Percentiles rank a stretch among this genome's conserved stretches.
Conservation (phyloP, 2,888 invertebrate species). For the Syrphus vitripennis region DNA sequence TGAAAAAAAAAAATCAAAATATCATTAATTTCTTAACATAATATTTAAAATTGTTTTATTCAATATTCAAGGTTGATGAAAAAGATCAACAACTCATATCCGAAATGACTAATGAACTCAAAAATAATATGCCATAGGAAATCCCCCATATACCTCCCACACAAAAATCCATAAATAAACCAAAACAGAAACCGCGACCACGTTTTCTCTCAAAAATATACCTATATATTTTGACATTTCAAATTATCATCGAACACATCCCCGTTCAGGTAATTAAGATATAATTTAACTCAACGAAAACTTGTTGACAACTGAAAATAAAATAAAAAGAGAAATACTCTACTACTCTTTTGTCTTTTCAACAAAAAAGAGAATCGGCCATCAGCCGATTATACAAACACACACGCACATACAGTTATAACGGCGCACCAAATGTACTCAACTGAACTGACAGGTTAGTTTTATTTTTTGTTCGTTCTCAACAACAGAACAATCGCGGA, state of each 20-base stretch:
- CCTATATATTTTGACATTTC: background rate
- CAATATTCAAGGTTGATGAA: background rate
- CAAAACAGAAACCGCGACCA: background rate
- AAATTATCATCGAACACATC: background rate
- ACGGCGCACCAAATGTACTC: background rate
- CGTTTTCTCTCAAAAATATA: background rate
- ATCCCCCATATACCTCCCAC: background rate
- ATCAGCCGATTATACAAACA: background rate
- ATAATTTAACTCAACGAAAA: constrained; percentile 10
- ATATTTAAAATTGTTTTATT: background rate
- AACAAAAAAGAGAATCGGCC: background rate
- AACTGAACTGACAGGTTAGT: constrained; percentile 20
- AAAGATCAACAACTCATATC: background rate
- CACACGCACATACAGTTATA: background rate
- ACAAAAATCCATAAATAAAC: background rate
- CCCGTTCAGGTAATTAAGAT: constrained; percentile 12
- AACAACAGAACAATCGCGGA: background rate
- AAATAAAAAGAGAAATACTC: background rate
- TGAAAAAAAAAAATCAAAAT: too few species aligned
- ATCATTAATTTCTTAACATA: background rate
- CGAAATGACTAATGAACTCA: background rate
- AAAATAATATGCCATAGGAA: background rate
- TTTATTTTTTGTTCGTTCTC: constrained; percentile 9
- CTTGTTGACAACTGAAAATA: constrained; percentile 32
- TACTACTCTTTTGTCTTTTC: background rate